Evolutionary conservation across 2,888 invertebrate species (phyloP).

Genomic region (Priocnemis perturbator): DNA sequence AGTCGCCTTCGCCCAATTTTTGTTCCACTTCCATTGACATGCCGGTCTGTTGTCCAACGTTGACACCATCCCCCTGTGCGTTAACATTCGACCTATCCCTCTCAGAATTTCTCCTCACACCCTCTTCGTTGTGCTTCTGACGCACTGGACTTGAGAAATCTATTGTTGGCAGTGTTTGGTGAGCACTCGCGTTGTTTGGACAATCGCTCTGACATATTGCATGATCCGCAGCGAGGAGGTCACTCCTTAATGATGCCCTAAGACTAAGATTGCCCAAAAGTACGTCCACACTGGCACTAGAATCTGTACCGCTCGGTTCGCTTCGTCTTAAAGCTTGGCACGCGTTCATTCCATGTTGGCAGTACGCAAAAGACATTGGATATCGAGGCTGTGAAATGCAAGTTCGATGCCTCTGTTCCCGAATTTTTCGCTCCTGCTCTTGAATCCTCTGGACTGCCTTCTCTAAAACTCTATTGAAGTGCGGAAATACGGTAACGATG

Average conservation of each 20-base stretch:
- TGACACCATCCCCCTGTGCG: constrained; percentile 35
- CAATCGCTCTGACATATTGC: constrained; percentile 60
- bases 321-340: constrained; percentile 56
- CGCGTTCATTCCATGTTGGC: constrained; percentile 41
- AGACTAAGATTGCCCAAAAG: constrained; percentile 69
- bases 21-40: constrained; percentile 17
- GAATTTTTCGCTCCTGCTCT: constrained; percentile 66
- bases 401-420: constrained; percentile 53
- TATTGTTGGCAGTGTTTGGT: constrained; percentile 20
- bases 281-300: constrained; percentile 68
- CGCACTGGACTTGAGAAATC: constrained; percentile 11
- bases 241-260: constrained; percentile 63
- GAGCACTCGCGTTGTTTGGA: constrained; percentile 34
- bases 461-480: constrained; percentile 59
- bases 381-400: constrained; percentile 61
- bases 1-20: constrained; percentile 30
- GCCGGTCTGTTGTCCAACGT: constrained; percentile 15
- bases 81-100: constrained; percentile 18
- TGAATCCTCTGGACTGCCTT: constrained; percentile 70
- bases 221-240: constrained; percentile 62
- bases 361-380: constrained; percentile 53
- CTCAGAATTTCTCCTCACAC: constrained; percentile 15
- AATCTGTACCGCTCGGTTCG: constrained; percentile 65
- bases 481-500: too few species aligned
- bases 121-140: constrained; percentile 15